These are phyloP conservation scores for Astreopora myriophthalma DNA, from an alignment of 64 coral and sea anemone genomes.

Conservation along the genomic window DNA sequence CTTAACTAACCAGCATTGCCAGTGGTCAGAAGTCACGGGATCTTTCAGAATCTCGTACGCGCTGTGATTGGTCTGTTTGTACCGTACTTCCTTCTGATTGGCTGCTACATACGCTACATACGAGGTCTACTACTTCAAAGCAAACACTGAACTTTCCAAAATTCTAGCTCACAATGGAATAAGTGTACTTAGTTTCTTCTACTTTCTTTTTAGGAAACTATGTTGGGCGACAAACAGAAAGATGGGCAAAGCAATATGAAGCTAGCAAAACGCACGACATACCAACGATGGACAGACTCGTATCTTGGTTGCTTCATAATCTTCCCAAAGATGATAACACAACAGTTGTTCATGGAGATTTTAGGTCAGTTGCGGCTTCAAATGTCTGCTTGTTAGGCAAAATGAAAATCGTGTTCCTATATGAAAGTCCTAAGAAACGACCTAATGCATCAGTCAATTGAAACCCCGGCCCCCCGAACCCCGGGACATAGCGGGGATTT, in stretches of 20 bases:
- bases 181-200: background rate
- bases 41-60: too few relatives aligned
- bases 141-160: too few relatives aligned
- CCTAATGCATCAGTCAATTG: too few relatives aligned
- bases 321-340: conserved; percentile 78
- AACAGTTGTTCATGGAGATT: conserved; percentile 95
- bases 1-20: background rate
- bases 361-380: conserved; percentile 57
- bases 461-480: too few relatives aligned
- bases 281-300: conserved; percentile 77
- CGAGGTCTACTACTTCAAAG: too few relatives aligned
- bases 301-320: conserved; percentile 74
- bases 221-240: conserved; percentile 81
- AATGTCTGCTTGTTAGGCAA: background rate
- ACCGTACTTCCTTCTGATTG: too few relatives aligned
- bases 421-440: background rate
- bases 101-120: too few relatives aligned
- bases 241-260: conserved; percentile 93
- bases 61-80: too few relatives aligned
- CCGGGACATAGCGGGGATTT: too few relatives aligned
- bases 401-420: too few relatives aligned
- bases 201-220: conserved; percentile 70
- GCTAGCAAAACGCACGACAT: conserved; percentile 97
- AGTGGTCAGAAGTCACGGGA: too few relatives aligned
- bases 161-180: background rate